Percentiles rank a stretch among this genome's conserved stretches.
Evolutionary conservation across 2,888 invertebrate species (phyloP).

Genomic region (Pollenia labialis): DNA sequence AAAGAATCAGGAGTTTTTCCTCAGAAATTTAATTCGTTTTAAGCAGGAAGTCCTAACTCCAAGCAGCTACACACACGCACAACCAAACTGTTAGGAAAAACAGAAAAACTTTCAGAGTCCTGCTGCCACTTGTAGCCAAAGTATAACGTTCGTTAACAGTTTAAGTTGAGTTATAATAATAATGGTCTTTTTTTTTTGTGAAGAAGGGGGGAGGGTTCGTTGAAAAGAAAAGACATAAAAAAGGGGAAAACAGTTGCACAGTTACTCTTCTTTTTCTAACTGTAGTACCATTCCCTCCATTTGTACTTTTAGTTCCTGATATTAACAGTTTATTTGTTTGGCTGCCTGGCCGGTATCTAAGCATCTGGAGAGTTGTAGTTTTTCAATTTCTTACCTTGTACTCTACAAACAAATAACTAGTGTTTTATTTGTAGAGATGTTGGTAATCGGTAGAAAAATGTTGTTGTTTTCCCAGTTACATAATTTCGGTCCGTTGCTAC

Average conservation of each 20-base stretch:
- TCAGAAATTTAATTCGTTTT: conserved; percentile 68
- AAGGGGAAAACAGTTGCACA: conserved; percentile 37
- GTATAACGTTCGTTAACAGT: conserved; percentile 25
- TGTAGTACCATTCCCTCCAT: neutral
- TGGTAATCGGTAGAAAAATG: conserved; percentile 31
- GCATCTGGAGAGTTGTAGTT: conserved; percentile 62
- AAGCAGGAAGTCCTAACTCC: conserved; percentile 50
- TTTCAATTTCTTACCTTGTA: conserved; percentile 69
- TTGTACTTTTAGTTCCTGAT: neutral
- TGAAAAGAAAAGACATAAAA: neutral
- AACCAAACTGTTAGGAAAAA: neutral
- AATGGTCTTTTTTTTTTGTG: neutral
- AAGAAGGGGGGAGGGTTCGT: neutral
- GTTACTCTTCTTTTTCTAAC: neutral
- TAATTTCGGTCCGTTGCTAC: conserved; percentile 1
- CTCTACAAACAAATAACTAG: neutral
- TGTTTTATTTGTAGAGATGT: neutral
- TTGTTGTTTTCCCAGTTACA: neutral
- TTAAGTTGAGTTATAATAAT: conserved; percentile 53
- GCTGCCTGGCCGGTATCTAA: conserved; percentile 34
- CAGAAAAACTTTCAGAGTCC: neutral
- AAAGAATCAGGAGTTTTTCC: conserved; percentile 37
- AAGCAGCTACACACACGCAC: conserved; percentile 2
- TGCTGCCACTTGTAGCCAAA: conserved; percentile 45
- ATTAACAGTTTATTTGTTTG: conserved; percentile 12